Evolutionary conservation across 2,797 vertebrate species (phyloP).

Genomic region (Alcedo atthis): DNA sequence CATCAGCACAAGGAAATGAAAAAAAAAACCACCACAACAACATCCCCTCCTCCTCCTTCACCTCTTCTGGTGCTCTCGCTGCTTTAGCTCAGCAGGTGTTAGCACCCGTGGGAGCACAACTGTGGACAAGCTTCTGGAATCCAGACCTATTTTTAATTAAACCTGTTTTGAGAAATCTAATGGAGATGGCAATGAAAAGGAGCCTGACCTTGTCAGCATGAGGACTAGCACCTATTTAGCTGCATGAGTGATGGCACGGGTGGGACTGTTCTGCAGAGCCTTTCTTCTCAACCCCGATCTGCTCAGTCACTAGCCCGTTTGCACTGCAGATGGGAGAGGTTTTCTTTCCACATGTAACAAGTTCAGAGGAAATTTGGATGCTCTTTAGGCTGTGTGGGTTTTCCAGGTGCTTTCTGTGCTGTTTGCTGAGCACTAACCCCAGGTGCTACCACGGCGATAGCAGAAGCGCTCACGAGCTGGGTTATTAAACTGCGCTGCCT

Average conservation of each 20-base stretch:
- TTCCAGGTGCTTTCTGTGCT: neutral
- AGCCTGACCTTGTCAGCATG: conserved; percentile 52
- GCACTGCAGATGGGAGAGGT: neutral
- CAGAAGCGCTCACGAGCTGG: neutral
- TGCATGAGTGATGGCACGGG: conserved; percentile 5
- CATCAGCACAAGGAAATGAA: conserved; percentile 17
- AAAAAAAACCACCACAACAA: neutral
- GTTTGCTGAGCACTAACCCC: neutral
- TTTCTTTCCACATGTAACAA: neutral
- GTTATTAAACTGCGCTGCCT: neutral
- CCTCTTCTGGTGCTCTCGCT: conserved; percentile 9
- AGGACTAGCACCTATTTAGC: conserved; percentile 61
- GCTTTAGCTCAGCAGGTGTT: conserved; percentile 53
- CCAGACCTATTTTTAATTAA: conserved; percentile 66
- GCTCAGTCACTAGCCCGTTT: neutral
- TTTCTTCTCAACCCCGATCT: neutral
- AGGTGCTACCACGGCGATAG: neutral
- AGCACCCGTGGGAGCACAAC: conserved; percentile 52
- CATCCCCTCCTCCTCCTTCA: conserved; percentile 12
- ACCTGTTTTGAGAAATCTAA: conserved; percentile 59
- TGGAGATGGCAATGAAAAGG: conserved; percentile 49
- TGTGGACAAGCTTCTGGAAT: conserved; percentile 57
- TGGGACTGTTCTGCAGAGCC: conserved; percentile 13
- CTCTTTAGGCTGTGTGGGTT: neutral
- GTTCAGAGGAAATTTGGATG: neutral